Conservation (phyloP, 2,797 vertebrate species). For the Notamacropus eugenii region DNA sequence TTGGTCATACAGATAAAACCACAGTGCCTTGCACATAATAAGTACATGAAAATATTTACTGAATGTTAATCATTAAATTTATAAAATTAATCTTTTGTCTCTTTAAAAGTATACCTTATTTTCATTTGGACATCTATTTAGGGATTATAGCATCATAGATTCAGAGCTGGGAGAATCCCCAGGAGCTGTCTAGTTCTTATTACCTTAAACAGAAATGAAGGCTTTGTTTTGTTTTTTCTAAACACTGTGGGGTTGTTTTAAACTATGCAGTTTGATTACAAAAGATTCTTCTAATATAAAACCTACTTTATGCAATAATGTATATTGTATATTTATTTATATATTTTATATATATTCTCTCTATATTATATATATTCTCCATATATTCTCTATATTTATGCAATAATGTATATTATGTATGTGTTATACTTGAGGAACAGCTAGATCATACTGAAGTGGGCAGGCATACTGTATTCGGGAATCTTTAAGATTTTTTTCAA, state of each 20-base stretch:
- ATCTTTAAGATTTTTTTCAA: conserved; percentile 68
- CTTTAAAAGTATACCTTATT: not conserved
- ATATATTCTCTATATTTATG: no score
- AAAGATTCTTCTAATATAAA: conserved; percentile 51
- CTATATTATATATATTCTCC: no score
- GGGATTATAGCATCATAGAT: not conserved
- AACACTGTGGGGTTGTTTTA: conserved; percentile 26
- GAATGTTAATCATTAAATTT: not conserved
- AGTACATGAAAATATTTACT: not conserved
- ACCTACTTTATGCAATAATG: conserved; percentile 13
- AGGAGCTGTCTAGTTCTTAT: not conserved
- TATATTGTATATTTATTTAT: no score
- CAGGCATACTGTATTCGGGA: conserved; percentile 26
- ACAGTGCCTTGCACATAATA: not conserved
- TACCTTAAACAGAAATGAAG: not conserved
- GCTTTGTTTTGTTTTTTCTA: not conserved
- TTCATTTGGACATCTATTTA: not conserved
- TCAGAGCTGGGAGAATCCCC: not conserved
- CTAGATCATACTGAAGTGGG: conserved; percentile 56
- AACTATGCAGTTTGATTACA: conserved; percentile 42
- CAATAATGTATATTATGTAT: no score
- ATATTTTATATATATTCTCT: no score
- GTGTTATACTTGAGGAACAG: conserved; percentile 45
- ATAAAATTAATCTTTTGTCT: not conserved
- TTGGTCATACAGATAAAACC: conserved; percentile 55